A percentile compares a stretch with the other conserved stretches of the same genome.
Evolutionary conservation across 1,140 invertebrate genomes (phyloP).

Genomic region (Pantala flavescens): DNA sequence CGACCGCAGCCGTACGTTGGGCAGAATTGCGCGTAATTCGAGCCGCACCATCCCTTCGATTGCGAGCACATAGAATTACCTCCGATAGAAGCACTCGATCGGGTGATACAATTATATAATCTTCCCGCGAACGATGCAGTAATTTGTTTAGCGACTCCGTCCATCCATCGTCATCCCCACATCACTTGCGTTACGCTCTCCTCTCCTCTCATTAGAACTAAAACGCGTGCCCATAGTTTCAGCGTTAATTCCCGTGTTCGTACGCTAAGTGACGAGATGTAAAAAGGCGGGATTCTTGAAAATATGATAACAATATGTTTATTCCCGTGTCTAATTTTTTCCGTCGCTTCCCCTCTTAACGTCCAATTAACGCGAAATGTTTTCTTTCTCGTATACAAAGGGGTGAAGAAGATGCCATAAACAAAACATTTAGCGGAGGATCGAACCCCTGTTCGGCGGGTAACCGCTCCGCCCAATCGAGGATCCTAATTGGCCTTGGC

Average conservation of each 20-base stretch:
- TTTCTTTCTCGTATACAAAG: not conserved
- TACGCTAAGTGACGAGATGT: not conserved
- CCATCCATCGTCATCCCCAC: not conserved
- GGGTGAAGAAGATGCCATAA: not conserved
- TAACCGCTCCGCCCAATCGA: too few species aligned
- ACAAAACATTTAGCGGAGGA: not conserved
- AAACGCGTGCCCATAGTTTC: not conserved
- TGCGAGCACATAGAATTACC: too few species aligned
- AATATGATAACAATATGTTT: slow-evolving; percentile 1
- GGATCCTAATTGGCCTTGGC: too few species aligned
- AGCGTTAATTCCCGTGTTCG: not conserved
- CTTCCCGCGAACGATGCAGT: too few species aligned
- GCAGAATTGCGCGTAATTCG: too few species aligned
- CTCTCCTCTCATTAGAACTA: not conserved
- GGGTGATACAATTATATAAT: too few species aligned
- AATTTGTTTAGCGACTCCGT: too few species aligned
- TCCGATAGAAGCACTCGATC: too few species aligned
- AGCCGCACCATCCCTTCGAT: too few species aligned
- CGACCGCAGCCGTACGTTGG: too few species aligned
- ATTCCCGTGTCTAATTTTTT: not conserved
- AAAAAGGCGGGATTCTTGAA: not conserved
- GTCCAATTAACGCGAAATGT: not conserved
- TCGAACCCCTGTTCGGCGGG: too few species aligned
- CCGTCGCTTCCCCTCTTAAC: not conserved
- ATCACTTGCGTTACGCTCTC: not conserved